Evolutionary conservation across 1,140 invertebrate species (phyloP), one percentile per base, ranked within the genome.

Genomic region (Hermetia illucens): DNA sequence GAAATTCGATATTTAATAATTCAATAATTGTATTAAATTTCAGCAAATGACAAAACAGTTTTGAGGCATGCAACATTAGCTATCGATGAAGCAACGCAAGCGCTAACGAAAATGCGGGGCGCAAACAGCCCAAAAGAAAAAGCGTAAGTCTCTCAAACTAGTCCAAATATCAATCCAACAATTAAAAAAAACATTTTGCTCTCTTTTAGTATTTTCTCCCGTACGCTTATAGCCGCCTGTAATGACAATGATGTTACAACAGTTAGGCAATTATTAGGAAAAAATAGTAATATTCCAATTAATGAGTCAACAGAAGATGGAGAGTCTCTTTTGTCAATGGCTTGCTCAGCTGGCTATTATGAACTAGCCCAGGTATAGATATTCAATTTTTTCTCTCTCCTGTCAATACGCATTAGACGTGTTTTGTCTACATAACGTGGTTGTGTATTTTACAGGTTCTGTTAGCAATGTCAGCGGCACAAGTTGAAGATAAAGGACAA

Each of bases 381-480:
- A 34, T 34, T 17, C 4, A 3, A 9, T 10, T 18, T 5, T 17
- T 4, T 17, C 3, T 15, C n/a, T 18, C 17, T 17, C 5, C 5
- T 34, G 5, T 20, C 10, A 9, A 15, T 4, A 18, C 5, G 13
- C 33, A 6, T 19, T 16, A 17, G 17, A 5, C 10, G 6, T 34
- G 6, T 17, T 8, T 5, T 19, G 8, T 20, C 21, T 18, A 18
- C 13, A 6, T 5, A 13, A 6, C 9, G 5, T 8, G 5, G 6
- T 34, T 22, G 1, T 39, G 3, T 22, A 33, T 46, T 44, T 55
- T 58, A 12, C 53, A 88, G 82, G 87, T 96, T 51, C 65, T 96
- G 46, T 68, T 97, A 50, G 89, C 89, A 21, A 96, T 96, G 90
- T 85, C 87, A 64, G 91, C 91, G 21, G 91, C 91, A 13, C 95